Evolutionary conservation across 2,888 invertebrate genomes (phyloP).

Genomic region (Campaea margaritaria): DNA sequence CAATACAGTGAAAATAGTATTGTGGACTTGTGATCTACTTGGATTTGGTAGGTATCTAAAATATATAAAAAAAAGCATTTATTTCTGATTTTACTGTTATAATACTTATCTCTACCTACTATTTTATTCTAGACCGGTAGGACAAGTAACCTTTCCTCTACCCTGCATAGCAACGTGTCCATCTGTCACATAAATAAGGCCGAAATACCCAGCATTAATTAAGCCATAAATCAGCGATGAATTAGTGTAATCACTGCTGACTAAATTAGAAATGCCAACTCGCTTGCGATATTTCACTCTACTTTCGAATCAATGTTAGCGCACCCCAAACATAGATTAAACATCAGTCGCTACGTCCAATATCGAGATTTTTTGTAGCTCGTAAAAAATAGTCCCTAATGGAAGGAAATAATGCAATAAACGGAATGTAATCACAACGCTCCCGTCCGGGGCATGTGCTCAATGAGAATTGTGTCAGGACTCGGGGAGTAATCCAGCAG

Average conservation of each 20-base stretch:
- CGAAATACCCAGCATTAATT: constrained; percentile 13
- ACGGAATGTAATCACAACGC: constrained; percentile 67
- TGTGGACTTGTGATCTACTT: no score
- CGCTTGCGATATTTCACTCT: constrained; percentile 18
- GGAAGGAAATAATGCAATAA: constrained; percentile 69
- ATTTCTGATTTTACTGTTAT: no score
- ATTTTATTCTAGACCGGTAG: background rate
- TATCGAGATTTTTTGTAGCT: constrained; percentile 13
- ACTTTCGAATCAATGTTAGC: constrained; percentile 23
- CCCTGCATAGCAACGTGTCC: constrained; percentile 8
- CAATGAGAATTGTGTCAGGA: constrained; percentile 32
- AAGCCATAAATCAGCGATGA: constrained; percentile 22
- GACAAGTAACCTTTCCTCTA: constrained; percentile 4
- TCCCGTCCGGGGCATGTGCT: constrained; percentile 51
- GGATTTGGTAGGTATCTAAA: no score
- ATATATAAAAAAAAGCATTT: no score
- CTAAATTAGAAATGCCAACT: constrained; percentile 20
- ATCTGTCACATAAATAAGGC: constrained; percentile 28
- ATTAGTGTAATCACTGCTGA: constrained; percentile 16
- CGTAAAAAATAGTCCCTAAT: constrained; percentile 52
- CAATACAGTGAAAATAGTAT: no score
- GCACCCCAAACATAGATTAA: constrained; percentile 29
- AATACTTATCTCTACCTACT: background rate
- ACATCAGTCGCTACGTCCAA: no score
- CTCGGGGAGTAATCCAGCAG: constrained; percentile 59